These are phyloP conservation scores for Harpagus bidentatus DNA, from an alignment of 2,113 vertebrate species.

Conservation along the genomic window DNA sequence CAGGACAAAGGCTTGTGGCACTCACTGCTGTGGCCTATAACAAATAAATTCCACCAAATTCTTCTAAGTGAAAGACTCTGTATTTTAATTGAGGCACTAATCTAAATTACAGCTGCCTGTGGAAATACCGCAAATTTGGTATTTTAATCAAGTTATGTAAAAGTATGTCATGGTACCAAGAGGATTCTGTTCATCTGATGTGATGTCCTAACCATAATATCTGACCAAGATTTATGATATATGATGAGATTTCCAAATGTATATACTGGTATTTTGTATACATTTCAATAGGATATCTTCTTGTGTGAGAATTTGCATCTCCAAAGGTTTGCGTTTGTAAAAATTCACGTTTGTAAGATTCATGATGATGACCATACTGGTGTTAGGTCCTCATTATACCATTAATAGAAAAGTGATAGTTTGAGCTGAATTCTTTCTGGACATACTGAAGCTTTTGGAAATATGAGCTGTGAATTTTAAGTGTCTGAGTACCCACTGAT, in stretches of 20 bases:
- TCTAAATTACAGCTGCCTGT: background rate
- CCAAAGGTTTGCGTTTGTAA: background rate
- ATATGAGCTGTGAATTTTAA: background rate
- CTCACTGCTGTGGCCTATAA: background rate
- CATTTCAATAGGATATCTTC: background rate
- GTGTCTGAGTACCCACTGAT: background rate
- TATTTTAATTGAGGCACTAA: background rate
- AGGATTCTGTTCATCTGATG: background rate
- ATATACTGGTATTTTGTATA: background rate
- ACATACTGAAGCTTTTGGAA: background rate
- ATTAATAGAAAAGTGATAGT: background rate
- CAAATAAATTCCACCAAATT: background rate
- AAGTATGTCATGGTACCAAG: background rate
- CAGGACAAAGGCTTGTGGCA: background rate
- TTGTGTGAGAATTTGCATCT: background rate
- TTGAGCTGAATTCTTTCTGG: background rate
- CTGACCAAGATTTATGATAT: fast-evolving
- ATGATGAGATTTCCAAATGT: background rate
- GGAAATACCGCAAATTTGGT: background rate
- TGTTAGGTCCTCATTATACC: background rate
- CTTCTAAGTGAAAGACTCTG: background rate
- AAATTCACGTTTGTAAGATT: background rate
- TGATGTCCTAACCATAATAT: background rate
- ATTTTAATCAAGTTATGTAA: background rate
- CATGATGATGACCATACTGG: background rate